These are phyloP conservation scores for Incurvaria masculella DNA, from an alignment of 2,888 invertebrate genomes.

Conservation along the genomic window DNA sequence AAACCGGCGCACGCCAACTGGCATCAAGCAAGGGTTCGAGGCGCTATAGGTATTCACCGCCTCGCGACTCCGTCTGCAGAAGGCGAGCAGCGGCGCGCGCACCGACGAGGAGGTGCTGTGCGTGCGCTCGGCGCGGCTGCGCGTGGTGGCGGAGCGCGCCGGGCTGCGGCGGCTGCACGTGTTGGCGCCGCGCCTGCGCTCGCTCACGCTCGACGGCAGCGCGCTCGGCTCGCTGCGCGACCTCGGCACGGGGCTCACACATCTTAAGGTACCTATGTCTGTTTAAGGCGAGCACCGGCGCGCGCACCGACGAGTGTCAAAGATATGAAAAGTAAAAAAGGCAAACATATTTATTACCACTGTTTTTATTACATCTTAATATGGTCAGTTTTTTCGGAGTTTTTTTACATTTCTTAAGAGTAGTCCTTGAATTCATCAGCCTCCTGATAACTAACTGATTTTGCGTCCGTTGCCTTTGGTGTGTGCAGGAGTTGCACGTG, in stretches of 20 bases:
- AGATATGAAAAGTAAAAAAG: not conserved
- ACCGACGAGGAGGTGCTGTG: conserved; percentile 43
- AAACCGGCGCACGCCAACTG: too few relatives aligned
- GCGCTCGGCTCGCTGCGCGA: conserved; percentile 64
- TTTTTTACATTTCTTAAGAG: too few relatives aligned
- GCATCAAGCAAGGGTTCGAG: too few relatives aligned
- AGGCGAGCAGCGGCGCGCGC: conserved; percentile 41
- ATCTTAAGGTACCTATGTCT: conserved; percentile 43
- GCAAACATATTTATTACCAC: not conserved
- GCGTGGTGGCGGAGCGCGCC: conserved; percentile 63
- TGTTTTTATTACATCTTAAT: conserved; percentile 24
- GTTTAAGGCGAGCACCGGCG: conserved; percentile 48
- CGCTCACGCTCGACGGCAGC: conserved; percentile 65
- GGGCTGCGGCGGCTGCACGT: conserved; percentile 62
- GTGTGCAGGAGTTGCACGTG: conserved; percentile 43
- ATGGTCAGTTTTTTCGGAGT: too few relatives aligned
- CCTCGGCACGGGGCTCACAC: conserved; percentile 62
- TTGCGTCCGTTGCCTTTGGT: too few relatives aligned
- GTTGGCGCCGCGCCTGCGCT: conserved; percentile 59
- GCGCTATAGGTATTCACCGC: too few relatives aligned
- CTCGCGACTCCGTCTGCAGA: conserved; percentile 24
- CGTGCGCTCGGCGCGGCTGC: conserved; percentile 57
- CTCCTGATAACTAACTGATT: too few relatives aligned
- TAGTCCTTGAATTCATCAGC: too few relatives aligned
- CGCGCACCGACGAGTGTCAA: conserved; percentile 33